Evolutionary conservation across 1,140 invertebrate species (phyloP), one percentile per base, ranked within the genome.

Genomic region (Polyergus mexicanus): DNA sequence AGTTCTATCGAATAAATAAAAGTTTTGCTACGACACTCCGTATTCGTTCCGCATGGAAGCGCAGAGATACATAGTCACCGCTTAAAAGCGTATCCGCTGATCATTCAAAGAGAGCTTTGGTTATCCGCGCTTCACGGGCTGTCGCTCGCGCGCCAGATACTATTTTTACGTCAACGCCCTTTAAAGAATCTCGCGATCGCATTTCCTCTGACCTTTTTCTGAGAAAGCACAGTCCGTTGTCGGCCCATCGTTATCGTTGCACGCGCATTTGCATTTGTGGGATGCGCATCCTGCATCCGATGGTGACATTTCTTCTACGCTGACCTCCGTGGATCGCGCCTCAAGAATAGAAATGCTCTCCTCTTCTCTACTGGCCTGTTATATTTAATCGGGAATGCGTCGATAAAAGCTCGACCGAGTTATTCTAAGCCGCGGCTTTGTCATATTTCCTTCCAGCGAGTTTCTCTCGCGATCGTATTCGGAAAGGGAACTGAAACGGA

Each of bases 51-150:
- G 44, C 13, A 19, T 13, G 19, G 60, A 81, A 54, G 47, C 7
- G 22, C 35, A 8, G 51, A 72, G 78, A 72, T 32, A 35, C 38
- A 22, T 16, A 81, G 78, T 32, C 44, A 25, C 68, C 47, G 44
- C 51, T 72, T 72, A 81, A 81, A 81, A 81, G 78, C 66, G 38
- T 38, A 58, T 60, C 51, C 66, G 54, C 22, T 32, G 65, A 81
- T 72, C 54, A 81, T 81, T 81, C 78, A 72, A 81, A 81, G 66
- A 44, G 78, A 72, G 60, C 66, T 66, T 72, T 54, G 66, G 78
- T 81, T 81, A 81, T 81, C 78, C 78, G 78, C 78, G 78, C 66
- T 81, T 81, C 66, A 81, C 78, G 66, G 51, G 38, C 78, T 66
- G 66, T 66, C 66, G 78, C 78, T 72, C 76, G 76, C 76, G 44